Evolutionary conservation across 2,888 invertebrate species (phyloP), one percentile per base, ranked within the genome.

Genomic region (Globia sparganii): DNA sequence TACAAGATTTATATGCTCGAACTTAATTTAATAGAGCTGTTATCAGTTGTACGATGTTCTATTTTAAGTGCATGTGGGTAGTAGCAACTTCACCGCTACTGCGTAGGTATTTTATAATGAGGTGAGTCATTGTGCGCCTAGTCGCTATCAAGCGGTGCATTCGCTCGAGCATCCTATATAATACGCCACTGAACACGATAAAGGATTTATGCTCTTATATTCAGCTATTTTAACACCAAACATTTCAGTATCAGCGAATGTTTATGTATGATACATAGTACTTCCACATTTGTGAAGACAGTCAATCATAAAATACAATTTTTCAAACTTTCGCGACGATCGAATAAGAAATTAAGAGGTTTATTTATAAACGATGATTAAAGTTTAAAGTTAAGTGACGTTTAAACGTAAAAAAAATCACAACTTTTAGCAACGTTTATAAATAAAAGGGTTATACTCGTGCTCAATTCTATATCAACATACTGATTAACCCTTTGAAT

Each of bases 61-160:
- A 72, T 78, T 83, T 71, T 61, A 53, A 68, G 72, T 72, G 37
- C 31, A 53, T 28, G 68, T 86, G 64, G 73, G 73, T 43, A 56
- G 83, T 43, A 46, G 65, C 62, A 70, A 74, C 76, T 67, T 64
- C 68, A 59, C 68, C 61, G 64, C 25, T 46, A 70, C 62, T 67
- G 70, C 70, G 76, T 72, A 69, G 11, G 40, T 49, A 72, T 65
- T 77, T 81, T 82, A 80, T 80, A 87, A 80, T 81, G 70, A 80
- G 66, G 61, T 76, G 82, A 83, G 78, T 83, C 59, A 85, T 71
- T 61, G 72, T 58, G 77, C 83, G 65, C 59, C 58, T 70, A 75
- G 56, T 62, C 84, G 86, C 87, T 91, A 90, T 91, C 90, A 86
- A 80, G 78, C 75, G 72, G 73, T 81, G 84, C 89, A 90, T 82